Conservation (phyloP, 2,888 invertebrate species). For the Ephialtes manifestator region DNA sequence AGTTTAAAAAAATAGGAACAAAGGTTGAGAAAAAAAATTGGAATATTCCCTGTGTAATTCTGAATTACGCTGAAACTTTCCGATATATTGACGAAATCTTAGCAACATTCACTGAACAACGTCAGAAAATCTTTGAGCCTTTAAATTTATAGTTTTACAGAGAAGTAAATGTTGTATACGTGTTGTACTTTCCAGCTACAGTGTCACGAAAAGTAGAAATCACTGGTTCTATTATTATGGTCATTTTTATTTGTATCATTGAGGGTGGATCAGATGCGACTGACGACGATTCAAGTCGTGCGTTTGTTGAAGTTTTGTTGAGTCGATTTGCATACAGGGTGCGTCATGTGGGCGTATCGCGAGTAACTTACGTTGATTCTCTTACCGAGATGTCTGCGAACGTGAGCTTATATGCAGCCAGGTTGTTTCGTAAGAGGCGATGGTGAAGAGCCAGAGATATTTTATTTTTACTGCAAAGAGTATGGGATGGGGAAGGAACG, state of each 20-base stretch:
- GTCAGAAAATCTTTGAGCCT: too few relatives aligned
- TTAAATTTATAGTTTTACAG: too few relatives aligned
- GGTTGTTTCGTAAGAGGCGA: constrained; percentile 27
- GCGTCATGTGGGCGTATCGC: constrained; percentile 58
- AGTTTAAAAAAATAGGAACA: too few relatives aligned
- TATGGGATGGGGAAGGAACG: constrained; percentile 34
- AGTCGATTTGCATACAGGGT: constrained; percentile 53
- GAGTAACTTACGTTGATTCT: constrained; percentile 54
- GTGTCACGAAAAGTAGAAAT: not conserved
- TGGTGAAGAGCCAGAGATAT: constrained; percentile 25
- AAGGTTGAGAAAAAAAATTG: too few relatives aligned
- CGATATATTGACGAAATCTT: too few relatives aligned
- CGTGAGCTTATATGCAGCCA: not conserved
- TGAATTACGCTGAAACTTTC: too few relatives aligned
- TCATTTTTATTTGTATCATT: not conserved
- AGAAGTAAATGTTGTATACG: too few relatives aligned
- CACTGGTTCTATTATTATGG: not conserved
- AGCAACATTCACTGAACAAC: too few relatives aligned
- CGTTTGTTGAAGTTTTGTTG: constrained; percentile 45
- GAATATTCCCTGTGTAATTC: too few relatives aligned
- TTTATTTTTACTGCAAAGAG: constrained; percentile 31
- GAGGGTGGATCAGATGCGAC: constrained; percentile 71
- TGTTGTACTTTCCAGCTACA: too few relatives aligned
- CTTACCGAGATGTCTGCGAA: constrained; percentile 31
- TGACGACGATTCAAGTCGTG: constrained; percentile 29